Conservation (phyloP, 2,113 vertebrate genomes). For the Columbina picui region DNA sequence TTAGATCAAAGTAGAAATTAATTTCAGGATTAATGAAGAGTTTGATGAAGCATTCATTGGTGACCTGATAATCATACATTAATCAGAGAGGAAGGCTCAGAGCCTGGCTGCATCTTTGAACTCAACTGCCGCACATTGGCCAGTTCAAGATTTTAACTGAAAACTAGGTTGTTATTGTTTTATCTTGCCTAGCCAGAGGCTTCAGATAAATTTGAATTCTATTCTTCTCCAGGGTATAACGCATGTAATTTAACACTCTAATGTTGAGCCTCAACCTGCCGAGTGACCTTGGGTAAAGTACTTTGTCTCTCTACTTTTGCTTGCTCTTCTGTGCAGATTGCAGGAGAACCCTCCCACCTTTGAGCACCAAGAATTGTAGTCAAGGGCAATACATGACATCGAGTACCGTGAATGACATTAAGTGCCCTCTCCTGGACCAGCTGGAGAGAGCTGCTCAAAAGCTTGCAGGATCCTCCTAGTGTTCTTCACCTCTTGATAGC, state of each 20-base stretch:
- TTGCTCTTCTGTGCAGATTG: not conserved
- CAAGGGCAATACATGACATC: not conserved
- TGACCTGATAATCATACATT: not conserved
- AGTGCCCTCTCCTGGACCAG: not conserved
- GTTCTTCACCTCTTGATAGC: not conserved
- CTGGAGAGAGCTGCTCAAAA: not conserved
- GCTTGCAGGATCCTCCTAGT: not conserved
- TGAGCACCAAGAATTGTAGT: not conserved
- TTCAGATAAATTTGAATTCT: not conserved
- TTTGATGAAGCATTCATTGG: not conserved
- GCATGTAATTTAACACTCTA: not conserved
- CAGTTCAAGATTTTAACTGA: not conserved
- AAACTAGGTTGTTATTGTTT: not conserved
- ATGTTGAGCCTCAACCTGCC: not conserved
- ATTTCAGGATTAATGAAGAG: not conserved
- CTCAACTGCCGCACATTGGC: not conserved
- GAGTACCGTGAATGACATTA: not conserved
- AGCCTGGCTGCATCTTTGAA: not conserved
- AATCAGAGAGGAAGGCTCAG: not conserved
- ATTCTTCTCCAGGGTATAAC: not conserved
- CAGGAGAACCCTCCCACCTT: not conserved
- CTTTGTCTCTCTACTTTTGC: not conserved
- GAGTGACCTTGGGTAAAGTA: not conserved
- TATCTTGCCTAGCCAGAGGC: not conserved
- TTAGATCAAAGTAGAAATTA: not conserved